These are phyloP conservation scores for Melipona quadrifasciata DNA, from an alignment of 1,140 invertebrate species.

Conservation along the genomic window DNA sequence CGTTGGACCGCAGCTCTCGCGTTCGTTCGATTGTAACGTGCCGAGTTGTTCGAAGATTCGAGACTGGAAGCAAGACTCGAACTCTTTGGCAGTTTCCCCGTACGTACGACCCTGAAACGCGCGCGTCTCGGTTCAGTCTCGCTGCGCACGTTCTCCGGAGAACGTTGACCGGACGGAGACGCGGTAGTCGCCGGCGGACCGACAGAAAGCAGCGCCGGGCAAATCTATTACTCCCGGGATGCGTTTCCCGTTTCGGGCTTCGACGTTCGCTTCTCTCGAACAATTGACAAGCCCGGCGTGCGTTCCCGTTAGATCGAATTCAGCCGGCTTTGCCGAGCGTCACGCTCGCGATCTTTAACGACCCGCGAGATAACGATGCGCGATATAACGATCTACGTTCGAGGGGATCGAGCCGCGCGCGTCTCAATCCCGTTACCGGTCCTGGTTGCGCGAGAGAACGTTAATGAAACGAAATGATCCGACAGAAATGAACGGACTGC, in stretches of 20 bases:
- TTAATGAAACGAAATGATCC: conserved; percentile 45
- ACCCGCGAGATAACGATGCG: conserved; percentile 72
- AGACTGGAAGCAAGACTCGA: too few relatives aligned
- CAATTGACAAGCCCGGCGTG: conserved; percentile 57
- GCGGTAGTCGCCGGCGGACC: neutral
- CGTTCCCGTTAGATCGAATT: conserved; percentile 63
- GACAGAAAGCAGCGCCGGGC: conserved; percentile 11
- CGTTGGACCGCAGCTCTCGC: neutral
- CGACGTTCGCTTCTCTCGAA: conserved; percentile 38
- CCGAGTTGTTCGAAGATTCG: too few relatives aligned
- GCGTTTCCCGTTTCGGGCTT: conserved; percentile 47
- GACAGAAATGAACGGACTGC: neutral
- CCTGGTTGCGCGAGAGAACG: conserved; percentile 3
- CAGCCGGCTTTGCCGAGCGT: conserved; percentile 51
- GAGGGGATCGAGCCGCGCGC: conserved; percentile 31
- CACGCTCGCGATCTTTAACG: conserved; percentile 56
- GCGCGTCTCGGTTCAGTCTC: neutral
- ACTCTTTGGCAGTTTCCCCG: too few relatives aligned
- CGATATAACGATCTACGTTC: conserved; percentile 73
- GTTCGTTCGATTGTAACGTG: neutral
- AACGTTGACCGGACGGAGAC: conserved; percentile 28
- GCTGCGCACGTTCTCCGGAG: conserved; percentile 10
- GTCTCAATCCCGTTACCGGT: conserved; percentile 62
- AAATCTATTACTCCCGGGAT: conserved; percentile 51
- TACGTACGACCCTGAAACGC: too few relatives aligned